These are phyloP conservation scores for Helleia helle DNA, from an alignment of 2,888 invertebrate species.

Conservation along the genomic window DNA sequence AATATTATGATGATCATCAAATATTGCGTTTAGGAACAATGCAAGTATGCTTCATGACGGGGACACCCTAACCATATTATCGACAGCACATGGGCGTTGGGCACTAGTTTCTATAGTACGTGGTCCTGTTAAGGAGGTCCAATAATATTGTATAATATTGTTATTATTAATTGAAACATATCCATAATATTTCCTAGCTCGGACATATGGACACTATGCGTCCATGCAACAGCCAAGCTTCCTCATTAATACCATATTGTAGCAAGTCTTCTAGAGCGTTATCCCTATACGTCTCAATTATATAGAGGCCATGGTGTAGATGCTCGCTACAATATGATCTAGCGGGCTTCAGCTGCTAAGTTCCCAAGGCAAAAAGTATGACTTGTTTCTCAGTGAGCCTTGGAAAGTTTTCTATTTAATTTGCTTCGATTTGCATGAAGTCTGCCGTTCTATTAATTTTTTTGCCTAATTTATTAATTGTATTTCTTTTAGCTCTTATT, in stretches of 20 bases:
- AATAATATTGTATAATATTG: too few species aligned
- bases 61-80: slow-evolving; percentile 4
- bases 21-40: neutral
- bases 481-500: too few species aligned
- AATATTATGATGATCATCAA: too few species aligned
- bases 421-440: neutral
- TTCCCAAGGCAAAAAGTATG: neutral
- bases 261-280: too few species aligned
- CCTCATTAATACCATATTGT: neutral
- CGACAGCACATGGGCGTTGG: slow-evolving; percentile 1
- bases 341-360: neutral
- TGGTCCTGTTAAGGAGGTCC: neutral
- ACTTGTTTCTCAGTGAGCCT: neutral
- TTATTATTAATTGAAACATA: neutral
- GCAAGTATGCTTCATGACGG: neutral
- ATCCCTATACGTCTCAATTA: neutral
- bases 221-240: slow-evolving; percentile 1
- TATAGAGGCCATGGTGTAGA: neutral
- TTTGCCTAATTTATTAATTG: neutral
- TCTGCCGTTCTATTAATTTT: neutral
- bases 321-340: neutral
- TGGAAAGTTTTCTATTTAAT: neutral
- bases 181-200: neutral
- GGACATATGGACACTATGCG: neutral
- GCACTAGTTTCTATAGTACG: slow-evolving; percentile 1